phyloP scores from a whole-genome alignment of 2,888 invertebrate species.

The Quadroppia sp. region DNA sequence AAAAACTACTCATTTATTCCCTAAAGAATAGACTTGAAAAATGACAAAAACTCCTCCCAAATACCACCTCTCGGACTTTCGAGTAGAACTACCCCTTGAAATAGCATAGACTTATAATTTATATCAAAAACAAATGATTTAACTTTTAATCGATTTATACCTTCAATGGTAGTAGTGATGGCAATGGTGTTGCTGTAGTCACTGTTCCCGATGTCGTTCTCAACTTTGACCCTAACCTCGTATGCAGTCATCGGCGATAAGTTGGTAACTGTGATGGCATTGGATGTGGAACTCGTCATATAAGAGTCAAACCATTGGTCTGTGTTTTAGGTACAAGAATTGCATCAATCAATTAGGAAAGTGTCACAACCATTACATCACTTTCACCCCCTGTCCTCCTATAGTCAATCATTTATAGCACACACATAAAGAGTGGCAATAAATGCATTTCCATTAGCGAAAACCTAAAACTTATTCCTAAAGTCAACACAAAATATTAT shows the following conservation, averaged over 20 bases:
- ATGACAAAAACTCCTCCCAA: too few species aligned
- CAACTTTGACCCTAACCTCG: slow-evolving; percentile 45
- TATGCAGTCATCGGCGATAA: slow-evolving; percentile 45
- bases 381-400: neutral
- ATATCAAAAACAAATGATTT: too few species aligned
- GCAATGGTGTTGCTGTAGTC: slow-evolving; percentile 44
- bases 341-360: slow-evolving; percentile 4
- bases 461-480: neutral
- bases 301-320: slow-evolving; percentile 40
- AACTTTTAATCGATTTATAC: slow-evolving; percentile 45
- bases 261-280: slow-evolving; percentile 42
- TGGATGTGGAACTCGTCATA: slow-evolving; percentile 39
- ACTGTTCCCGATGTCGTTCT: slow-evolving; percentile 46
- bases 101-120: too few species aligned
- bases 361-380: neutral
- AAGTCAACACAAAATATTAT: neutral
- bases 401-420: neutral
- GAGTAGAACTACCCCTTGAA: too few species aligned
- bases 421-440: neutral
- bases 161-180: slow-evolving; percentile 50
- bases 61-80: too few species aligned
- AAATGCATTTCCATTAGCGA: neutral
- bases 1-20: too few species aligned
- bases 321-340: neutral
- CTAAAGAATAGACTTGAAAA: too few species aligned